Evolutionary conservation across 2,888 invertebrate species (phyloP), one percentile per base, ranked within the genome.

Genomic region (Drosophila kambysellisi): DNA sequence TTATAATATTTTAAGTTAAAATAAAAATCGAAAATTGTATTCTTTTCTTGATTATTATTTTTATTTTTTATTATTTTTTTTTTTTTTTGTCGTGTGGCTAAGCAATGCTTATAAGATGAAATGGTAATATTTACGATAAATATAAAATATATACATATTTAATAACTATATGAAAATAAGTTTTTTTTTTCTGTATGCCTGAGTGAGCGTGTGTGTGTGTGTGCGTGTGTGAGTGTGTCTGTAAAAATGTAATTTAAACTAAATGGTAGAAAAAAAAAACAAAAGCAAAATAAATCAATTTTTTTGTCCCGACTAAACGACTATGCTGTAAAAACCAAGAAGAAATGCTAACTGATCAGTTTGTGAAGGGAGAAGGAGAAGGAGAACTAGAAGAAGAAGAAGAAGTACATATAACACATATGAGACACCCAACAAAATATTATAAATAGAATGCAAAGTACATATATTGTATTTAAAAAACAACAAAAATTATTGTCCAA

Each of bases 171-270:
- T 25, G 37, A 52, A 67, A 67, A 57, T 84, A 71, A 58, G 63
- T 71, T 85, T 74, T 83, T 82, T 82, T 84, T 75, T 66, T 58
- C 50, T 32, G 67, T 51, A 17, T 58, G 75, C 20, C 37, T 64
- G 69, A 65, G 51, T 39, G 57, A 39, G 54, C 48, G 39, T 56
- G 59, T 20, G 43, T 30, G 17, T 37, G 70, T 48, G 64, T 48
- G 56, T 25, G 25, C 25, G 58, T 46, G 82, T 35, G 67, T 50
- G 84, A 67, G 70, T 60, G 62, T 56, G 48, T 25, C 46, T 76
- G 77, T 86, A 88, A 79, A 85, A 90, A 85, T 85, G 90, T 90
- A 85, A 85, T 88, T 89, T 78, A 85, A 89, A 82, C 75, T 89
- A 85, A 7, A 39, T 37, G n/a, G 90, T 80, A 74, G 56, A 66